Conservation (phyloP, 1,140 invertebrate genomes). For the Berghia stephanieae region DNA sequence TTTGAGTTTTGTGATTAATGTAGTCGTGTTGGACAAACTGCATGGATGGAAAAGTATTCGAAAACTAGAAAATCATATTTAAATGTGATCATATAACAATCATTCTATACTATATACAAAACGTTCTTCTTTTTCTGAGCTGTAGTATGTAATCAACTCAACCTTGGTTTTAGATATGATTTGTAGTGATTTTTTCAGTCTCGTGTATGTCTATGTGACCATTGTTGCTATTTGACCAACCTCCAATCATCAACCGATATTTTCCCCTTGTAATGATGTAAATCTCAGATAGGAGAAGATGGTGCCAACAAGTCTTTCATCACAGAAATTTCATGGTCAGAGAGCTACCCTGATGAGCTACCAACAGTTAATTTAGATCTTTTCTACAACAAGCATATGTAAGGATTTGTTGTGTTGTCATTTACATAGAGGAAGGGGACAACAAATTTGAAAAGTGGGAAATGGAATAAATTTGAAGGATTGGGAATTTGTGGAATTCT, state of each 20-base stretch:
- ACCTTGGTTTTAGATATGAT: background rate
- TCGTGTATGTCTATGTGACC: background rate
- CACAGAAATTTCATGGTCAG: slow-evolving; percentile 86
- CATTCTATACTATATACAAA: background rate
- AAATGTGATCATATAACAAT: too few relatives aligned
- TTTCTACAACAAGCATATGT: slow-evolving; percentile 93
- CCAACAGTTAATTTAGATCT: slow-evolving; percentile 87
- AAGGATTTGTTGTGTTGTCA: too few relatives aligned
- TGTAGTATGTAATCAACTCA: background rate
- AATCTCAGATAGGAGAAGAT: slow-evolving; percentile 88
- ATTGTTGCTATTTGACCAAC: slow-evolving; percentile 37
- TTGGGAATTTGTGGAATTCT: too few relatives aligned
- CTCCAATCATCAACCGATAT: too few relatives aligned
- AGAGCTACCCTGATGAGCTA: slow-evolving; percentile 83
- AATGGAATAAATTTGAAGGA: too few relatives aligned
- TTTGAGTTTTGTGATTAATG: too few relatives aligned
- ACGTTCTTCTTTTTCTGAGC: background rate
- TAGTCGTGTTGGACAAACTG: too few relatives aligned
- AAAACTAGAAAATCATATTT: too few relatives aligned
- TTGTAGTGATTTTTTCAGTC: background rate
- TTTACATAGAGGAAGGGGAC: too few relatives aligned
- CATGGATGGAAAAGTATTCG: too few relatives aligned
- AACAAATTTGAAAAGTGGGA: too few relatives aligned
- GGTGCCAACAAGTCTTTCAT: slow-evolving; percentile 84
- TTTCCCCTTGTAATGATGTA: too few relatives aligned